phyloP scores from a whole-genome alignment of 2,113 vertebrate genomes.

The Suricata suricatta region DNA sequence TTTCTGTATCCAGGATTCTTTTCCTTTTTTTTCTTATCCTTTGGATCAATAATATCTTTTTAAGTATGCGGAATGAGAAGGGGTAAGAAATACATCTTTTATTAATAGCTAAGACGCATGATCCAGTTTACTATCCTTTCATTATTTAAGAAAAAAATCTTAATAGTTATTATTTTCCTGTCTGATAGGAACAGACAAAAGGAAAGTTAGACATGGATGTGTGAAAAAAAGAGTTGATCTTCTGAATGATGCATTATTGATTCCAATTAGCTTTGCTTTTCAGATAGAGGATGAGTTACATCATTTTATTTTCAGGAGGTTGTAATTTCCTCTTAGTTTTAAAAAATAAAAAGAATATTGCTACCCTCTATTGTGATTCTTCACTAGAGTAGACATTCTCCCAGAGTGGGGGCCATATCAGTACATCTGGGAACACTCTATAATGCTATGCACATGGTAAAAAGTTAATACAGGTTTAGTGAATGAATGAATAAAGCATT shows the following conservation, averaged over 20 bases:
- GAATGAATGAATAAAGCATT: neutral
- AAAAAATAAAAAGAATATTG: neutral
- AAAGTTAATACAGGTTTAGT: neutral
- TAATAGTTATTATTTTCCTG: neutral
- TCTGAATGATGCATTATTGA: neutral
- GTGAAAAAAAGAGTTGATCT: neutral
- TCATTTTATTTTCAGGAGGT: neutral
- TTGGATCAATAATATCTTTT: neutral
- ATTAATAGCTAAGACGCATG: neutral
- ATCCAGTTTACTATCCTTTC: neutral
- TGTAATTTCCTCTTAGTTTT: neutral
- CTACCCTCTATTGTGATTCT: neutral
- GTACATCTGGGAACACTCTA: neutral
- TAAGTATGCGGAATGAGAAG: neutral
- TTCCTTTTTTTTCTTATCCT: neutral
- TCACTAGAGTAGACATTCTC: neutral
- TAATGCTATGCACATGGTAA: neutral
- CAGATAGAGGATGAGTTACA: neutral
- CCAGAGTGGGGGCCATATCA: neutral
- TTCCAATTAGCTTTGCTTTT: conserved; percentile 39
- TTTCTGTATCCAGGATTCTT: neutral
- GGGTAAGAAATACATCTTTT: neutral
- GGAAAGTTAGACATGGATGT: neutral
- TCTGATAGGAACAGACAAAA: neutral
- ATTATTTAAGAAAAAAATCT: conserved; percentile 24